Evolutionary conservation across 2,113 vertebrate species (phyloP).

Genomic region (Passer domesticus): DNA sequence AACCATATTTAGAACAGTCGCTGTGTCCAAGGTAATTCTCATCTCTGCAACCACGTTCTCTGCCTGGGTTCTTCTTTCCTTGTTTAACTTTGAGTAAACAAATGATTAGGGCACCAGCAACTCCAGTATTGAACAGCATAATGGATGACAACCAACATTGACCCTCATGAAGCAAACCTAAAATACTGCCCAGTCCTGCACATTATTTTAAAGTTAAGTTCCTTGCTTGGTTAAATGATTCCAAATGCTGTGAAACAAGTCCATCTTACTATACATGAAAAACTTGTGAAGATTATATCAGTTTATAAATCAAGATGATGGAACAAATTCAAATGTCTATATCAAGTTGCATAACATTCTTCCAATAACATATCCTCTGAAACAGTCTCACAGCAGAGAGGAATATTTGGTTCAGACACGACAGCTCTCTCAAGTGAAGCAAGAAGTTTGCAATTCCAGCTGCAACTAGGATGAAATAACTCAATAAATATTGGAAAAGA

Average conservation of each 20-base stretch:
- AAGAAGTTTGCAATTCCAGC: conserved; percentile 25
- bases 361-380: background rate
- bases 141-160: background rate
- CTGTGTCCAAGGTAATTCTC: background rate
- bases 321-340: conserved; percentile 19
- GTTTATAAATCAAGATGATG: conserved; percentile 45
- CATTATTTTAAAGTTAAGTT: background rate
- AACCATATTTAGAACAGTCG: background rate
- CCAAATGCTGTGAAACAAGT: conserved; percentile 1
- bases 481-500: conserved; percentile 5
- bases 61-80: background rate
- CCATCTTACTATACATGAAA: background rate
- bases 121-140: background rate
- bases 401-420: background rate
- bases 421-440: background rate
- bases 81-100: background rate
- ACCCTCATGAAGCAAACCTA: background rate
- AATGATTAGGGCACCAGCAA: background rate
- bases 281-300: background rate
- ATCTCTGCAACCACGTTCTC: background rate
- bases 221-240: background rate
- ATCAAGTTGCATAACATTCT: background rate
- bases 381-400: background rate
- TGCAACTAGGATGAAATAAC: conserved; percentile 24
- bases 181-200: background rate